Evolutionary conservation across 1,140 invertebrate species (phyloP), one percentile per base, ranked within the genome.

Genomic region (Zaprionus lachaisei): DNA sequence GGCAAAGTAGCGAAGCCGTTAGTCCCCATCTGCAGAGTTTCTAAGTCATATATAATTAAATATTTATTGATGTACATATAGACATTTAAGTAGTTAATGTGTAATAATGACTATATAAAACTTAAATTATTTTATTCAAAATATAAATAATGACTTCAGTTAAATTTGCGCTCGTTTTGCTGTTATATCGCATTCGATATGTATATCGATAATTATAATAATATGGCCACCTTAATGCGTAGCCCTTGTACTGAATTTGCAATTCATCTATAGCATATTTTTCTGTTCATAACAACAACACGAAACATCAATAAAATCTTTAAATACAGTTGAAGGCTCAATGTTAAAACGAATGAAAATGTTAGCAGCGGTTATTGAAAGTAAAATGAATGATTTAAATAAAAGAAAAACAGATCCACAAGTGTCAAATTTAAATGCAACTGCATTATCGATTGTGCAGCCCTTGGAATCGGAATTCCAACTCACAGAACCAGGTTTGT

Each of bases 1-100:
- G 90, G 0, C 85, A 83, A 54, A 92, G 64, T 38, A 69, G 62
- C 49, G 79, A 85, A 7, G 51, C 58, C 9, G 51, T 64, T 24
- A 73, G 54, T 67, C 51, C 83, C 1, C 80, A 72, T 11, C 14
- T 77, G 55, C 68, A 65, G 31, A 66, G 20, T 26, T 76, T 72
- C 44, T 76, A 65, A 24, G 31, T 9, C 26, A 49, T 49, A 24
- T 17, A 24, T 24, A 51, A 31, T 31, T 24, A 51, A 15, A 38
- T 38, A n/a, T 17, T 9, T 51, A 57, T 60, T 60, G 7, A 31
- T 60, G 34, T 60, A 60, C 57, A 60, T 60, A 31, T 34, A 34
- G 11, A n/a, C 17, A 37, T 58, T 22, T 31, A 34, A 34, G 15
- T 58, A 20, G 17, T 22, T 34, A 34, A 57, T 56, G 2, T 56